These are phyloP conservation scores for Glomeris maerens DNA, from an alignment of 1,140 invertebrate genomes.

Conservation along the genomic window DNA sequence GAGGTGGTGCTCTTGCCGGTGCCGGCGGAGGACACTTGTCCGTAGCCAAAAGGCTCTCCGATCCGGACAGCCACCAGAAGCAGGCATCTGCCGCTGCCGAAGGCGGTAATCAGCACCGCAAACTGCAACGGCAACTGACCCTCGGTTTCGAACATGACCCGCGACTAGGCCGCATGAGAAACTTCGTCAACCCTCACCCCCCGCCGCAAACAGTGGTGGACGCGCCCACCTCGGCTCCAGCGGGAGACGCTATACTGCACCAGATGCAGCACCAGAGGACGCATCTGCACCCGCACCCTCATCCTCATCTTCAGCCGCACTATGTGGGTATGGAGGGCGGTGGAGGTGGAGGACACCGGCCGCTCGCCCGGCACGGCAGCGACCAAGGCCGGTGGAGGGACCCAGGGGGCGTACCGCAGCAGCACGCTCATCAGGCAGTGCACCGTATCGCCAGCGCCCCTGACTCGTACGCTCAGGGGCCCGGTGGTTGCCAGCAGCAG, in stretches of 20 bases:
- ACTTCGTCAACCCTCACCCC: slow-evolving; percentile 6
- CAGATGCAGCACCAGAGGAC: slow-evolving; percentile 10
- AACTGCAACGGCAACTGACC: slow-evolving; percentile 62
- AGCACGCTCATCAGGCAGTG: no score
- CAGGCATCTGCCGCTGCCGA: slow-evolving; percentile 19
- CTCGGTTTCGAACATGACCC: slow-evolving; percentile 63
- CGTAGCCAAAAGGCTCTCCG: slow-evolving; percentile 32
- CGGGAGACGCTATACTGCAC: slow-evolving; percentile 5
- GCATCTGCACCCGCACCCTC: not conserved
- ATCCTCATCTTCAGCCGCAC: slow-evolving; percentile 20
- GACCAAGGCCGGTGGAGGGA: slow-evolving; percentile 30
- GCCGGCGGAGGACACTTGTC: slow-evolving; percentile 27
- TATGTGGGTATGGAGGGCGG: slow-evolving; percentile 18
- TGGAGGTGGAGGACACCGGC: slow-evolving; percentile 29
- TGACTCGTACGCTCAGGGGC: not conserved
- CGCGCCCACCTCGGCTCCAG: not conserved
- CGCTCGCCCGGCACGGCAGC: slow-evolving; percentile 58
- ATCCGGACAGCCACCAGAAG: slow-evolving; percentile 23
- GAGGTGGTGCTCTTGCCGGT: no score
- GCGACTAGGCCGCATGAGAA: slow-evolving; percentile 37
- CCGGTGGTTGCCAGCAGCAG: not conserved
- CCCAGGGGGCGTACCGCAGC: slow-evolving; percentile 11
- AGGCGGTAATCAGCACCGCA: slow-evolving; percentile 53
- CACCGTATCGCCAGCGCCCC: no score
- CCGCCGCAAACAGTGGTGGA: not conserved